A percentile compares a stretch with the other conserved stretches of the same genome.
phyloP scores from a whole-genome alignment of 2,888 invertebrate species.

The Hemithea aestivaria region DNA sequence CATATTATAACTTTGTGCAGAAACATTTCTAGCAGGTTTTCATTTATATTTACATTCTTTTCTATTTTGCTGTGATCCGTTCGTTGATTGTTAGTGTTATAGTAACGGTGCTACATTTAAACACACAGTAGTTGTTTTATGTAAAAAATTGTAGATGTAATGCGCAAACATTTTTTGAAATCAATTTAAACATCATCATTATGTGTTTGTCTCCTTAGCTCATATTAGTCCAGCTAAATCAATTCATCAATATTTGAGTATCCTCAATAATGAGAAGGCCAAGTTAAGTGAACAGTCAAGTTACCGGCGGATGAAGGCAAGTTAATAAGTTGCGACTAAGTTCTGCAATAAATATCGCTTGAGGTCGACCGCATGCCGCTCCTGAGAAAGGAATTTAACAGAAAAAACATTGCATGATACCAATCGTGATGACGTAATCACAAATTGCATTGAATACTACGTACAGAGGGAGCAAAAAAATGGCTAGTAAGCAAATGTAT shows the following conservation, averaged over 20 bases:
- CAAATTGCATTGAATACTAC: constrained; percentile 2
- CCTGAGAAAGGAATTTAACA: constrained; percentile 22
- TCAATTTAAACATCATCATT: too few relatives aligned
- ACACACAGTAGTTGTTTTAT: too few relatives aligned
- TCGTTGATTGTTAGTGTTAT: too few relatives aligned
- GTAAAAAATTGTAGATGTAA: too few relatives aligned
- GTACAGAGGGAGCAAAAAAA: neutral
- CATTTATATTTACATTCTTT: too few relatives aligned
- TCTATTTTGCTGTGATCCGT: too few relatives aligned
- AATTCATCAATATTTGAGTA: constrained; percentile 5
- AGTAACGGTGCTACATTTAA: too few relatives aligned
- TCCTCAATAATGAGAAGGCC: constrained; percentile 8
- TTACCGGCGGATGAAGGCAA: too few relatives aligned
- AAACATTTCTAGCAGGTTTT: too few relatives aligned
- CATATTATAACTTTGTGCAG: too few relatives aligned
- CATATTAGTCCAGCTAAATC: constrained; percentile 5
- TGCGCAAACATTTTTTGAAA: too few relatives aligned
- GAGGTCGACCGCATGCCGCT: constrained; percentile 25
- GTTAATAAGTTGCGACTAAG: constrained; percentile 3
- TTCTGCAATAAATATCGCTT: constrained; percentile 22
- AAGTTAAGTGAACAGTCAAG: neutral
- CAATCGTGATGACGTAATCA: constrained; percentile 9
- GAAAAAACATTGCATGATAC: constrained; percentile 14
- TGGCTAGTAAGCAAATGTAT: constrained; percentile 1
- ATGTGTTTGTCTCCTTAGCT: too few relatives aligned